Evolutionary conservation across 2,797 vertebrate species (phyloP).

Genomic region (Myotis vivesi): DNA sequence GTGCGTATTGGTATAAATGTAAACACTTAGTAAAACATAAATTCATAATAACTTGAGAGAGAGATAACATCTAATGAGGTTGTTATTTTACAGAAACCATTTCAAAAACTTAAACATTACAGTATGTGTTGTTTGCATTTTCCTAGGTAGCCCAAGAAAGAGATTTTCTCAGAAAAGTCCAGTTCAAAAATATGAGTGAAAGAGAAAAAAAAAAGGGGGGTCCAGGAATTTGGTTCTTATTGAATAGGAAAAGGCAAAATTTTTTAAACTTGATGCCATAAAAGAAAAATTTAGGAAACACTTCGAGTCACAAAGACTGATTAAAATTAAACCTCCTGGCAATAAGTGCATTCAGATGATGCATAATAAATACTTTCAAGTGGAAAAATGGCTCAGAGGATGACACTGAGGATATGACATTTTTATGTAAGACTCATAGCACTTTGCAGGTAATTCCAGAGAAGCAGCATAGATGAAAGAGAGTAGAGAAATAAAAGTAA

Average conservation of each 20-base stretch:
- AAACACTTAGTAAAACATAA: neutral
- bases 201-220: neutral
- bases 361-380: neutral
- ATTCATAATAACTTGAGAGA: neutral
- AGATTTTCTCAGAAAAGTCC: neutral
- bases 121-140: neutral
- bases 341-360: constrained; percentile 3
- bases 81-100: neutral
- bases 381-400: neutral
- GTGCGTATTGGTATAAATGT: neutral
- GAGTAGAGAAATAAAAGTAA: neutral
- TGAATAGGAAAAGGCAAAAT: neutral
- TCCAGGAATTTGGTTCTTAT: neutral
- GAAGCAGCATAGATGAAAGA: neutral
- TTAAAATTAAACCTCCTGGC: constrained; percentile 10
- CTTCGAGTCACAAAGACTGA: neutral
- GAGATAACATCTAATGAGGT: neutral
- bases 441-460: neutral
- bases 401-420: neutral
- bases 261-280: neutral
- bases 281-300: neutral
- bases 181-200: neutral
- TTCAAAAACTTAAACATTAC: neutral
- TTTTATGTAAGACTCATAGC: neutral
- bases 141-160: neutral